These are phyloP conservation scores for Paguma larvata DNA, from an alignment of 2,797 vertebrate species.

Conservation along the genomic window DNA sequence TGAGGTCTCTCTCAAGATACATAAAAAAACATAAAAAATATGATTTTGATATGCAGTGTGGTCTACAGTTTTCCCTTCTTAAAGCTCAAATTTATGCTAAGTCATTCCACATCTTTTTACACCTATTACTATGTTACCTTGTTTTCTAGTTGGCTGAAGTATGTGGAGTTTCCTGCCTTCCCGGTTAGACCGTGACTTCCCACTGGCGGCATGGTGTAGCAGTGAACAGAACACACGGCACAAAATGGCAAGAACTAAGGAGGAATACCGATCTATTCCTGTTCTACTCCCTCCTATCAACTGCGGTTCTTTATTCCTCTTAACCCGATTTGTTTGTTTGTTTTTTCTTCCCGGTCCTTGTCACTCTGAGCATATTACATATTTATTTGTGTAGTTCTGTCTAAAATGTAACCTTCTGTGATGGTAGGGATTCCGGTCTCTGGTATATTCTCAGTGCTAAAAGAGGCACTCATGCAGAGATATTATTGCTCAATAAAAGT, in stretches of 20 bases:
- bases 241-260: not conserved
- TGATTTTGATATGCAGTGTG: not conserved
- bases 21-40: not conserved
- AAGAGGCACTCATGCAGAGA: not conserved
- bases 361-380: not conserved
- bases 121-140: not conserved
- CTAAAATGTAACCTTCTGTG: not conserved
- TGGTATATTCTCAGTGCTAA: not conserved
- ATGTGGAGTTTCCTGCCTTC: not conserved
- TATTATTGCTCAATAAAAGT: not conserved
- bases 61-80: not conserved
- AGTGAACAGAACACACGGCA: not conserved
- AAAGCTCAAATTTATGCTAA: not conserved
- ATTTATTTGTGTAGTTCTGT: not conserved
- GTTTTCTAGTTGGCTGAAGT: not conserved
- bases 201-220: accelerated
- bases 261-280: too few relatives aligned
- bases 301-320: not conserved
- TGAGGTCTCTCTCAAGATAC: too few relatives aligned
- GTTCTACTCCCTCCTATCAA: not conserved
- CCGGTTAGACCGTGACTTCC: not conserved
- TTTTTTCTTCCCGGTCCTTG: not conserved
- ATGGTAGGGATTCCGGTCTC: not conserved
- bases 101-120: not conserved
- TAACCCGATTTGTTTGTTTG: not conserved